phyloP scores from a whole-genome alignment of 1,140 invertebrate species.

The Portunus trituberculatus region DNA sequence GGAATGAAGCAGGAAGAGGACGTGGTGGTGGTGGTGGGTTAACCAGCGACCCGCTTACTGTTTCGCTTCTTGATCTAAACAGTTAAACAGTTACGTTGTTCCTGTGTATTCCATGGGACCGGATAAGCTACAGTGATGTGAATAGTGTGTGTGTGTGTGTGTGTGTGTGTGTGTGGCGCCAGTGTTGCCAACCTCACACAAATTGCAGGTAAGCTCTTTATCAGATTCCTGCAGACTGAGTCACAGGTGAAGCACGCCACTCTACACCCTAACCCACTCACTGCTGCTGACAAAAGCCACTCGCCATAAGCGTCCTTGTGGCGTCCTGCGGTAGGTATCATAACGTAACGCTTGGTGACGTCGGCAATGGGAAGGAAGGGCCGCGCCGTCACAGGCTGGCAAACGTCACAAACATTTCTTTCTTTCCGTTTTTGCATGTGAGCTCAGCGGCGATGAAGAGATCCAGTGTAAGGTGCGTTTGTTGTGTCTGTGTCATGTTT shows the following conservation, averaged over 20 bases:
- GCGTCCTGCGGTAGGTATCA: background rate
- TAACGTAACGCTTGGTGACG: slow-evolving; percentile 36
- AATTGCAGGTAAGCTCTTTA: slow-evolving; percentile 66
- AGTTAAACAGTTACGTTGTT: background rate
- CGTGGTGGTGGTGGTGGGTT: background rate
- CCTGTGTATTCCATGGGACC: background rate
- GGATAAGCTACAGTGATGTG: background rate
- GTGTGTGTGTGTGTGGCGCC: background rate
- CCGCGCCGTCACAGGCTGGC: slow-evolving; percentile 34
- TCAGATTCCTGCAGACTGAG: slow-evolving; percentile 62
- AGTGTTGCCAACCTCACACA: slow-evolving; percentile 25
- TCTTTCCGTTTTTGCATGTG: background rate
- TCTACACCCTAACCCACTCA: slow-evolving; percentile 58
- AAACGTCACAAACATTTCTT: background rate
- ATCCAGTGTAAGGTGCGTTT: background rate
- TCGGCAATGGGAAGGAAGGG: background rate
- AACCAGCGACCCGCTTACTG: background rate
- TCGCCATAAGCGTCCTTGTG: slow-evolving; percentile 45
- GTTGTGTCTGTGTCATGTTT: background rate
- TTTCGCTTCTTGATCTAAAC: background rate
- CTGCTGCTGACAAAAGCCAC: slow-evolving; percentile 42
- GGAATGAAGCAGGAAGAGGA: background rate
- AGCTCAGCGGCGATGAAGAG: background rate
- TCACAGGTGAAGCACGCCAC: slow-evolving; percentile 57
- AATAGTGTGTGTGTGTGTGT: slow-evolving; percentile 1